Evolutionary conservation across 2,888 invertebrate species (phyloP).

Genomic region (Nymphalis urticae): DNA sequence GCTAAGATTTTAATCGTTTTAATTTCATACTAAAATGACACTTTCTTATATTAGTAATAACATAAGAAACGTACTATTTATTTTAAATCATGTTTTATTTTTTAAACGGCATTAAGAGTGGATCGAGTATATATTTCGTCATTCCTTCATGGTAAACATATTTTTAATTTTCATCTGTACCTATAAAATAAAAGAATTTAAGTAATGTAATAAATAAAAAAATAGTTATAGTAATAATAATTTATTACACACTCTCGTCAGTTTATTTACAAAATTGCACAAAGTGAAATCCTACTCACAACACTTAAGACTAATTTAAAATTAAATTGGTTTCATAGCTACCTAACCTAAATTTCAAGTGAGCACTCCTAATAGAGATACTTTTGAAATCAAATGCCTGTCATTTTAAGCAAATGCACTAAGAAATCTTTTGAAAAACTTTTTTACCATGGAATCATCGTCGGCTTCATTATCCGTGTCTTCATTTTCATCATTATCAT

Average conservation of each 20-base stretch:
- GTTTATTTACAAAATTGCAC: constrained; percentile 79
- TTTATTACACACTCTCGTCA: constrained; percentile 46
- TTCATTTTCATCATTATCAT: constrained; percentile 30
- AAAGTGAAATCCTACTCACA: constrained; percentile 58
- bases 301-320: constrained; percentile 39
- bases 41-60: too few species aligned
- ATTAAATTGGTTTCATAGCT: constrained; percentile 31
- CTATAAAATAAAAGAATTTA: too few species aligned
- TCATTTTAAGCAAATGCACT: constrained; percentile 51
- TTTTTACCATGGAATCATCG: constrained; percentile 31
- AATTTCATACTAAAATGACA: too few species aligned
- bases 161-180: too few species aligned
- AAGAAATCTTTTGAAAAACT: constrained; percentile 55
- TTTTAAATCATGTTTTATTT: too few species aligned
- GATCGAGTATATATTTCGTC: too few species aligned
- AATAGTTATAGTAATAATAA: constrained; percentile 18
- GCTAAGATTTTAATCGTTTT: too few species aligned
- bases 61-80: too few species aligned
- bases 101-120: too few species aligned
- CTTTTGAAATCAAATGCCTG: constrained; percentile 47
- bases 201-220: not conserved
- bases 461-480: constrained; percentile 31
- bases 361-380: constrained; percentile 54
- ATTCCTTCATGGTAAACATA: too few species aligned
- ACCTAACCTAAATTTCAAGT: constrained; percentile 49